A percentile compares a stretch with the other conserved stretches of the same genome.
These are phyloP conservation scores for Lepidonotus clava DNA, from an alignment of 2,888 invertebrate genomes.

Conservation along the genomic window DNA sequence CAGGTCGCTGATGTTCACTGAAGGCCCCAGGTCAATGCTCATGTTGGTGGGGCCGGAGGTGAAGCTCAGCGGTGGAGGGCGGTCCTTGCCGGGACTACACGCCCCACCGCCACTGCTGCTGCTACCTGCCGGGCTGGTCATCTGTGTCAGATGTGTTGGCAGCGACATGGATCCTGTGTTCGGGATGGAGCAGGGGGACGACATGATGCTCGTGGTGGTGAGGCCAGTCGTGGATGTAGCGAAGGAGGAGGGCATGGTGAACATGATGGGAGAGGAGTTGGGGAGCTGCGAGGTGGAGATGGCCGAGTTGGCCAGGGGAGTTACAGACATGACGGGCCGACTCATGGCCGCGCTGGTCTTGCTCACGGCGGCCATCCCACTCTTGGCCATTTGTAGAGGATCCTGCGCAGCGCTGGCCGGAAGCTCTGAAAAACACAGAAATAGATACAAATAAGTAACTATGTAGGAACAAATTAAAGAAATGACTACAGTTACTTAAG, in stretches of 20 bases:
- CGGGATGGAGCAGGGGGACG: constrained; percentile 37
- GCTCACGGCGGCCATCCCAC: neutral
- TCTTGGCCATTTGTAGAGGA: constrained; percentile 83
- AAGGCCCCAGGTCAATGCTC: neutral
- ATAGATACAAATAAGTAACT: neutral
- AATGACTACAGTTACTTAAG: too few relatives aligned
- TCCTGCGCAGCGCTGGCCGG: constrained; percentile 92
- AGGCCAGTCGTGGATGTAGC: neutral
- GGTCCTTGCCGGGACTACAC: constrained; percentile 11
- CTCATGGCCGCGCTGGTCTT: neutral
- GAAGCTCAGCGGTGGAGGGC: constrained; percentile 49
- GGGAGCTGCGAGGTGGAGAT: neutral
- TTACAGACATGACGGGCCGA: neutral
- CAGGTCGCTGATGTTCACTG: constrained; percentile 12
- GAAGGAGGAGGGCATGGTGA: constrained; percentile 32
- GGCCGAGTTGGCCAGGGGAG: neutral
- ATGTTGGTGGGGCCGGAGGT: constrained; percentile 40
- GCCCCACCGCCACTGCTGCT: neutral
- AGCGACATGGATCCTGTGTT: neutral
- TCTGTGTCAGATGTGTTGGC: constrained; percentile 19
- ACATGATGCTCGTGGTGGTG: constrained; percentile 44
- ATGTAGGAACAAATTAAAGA: neutral
- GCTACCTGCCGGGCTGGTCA: neutral
- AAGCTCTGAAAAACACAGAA: constrained; percentile 83
- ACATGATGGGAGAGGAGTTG: neutral